Evolutionary conservation across 2,888 invertebrate species (phyloP).

Genomic region (Tetragonula carbonaria): DNA sequence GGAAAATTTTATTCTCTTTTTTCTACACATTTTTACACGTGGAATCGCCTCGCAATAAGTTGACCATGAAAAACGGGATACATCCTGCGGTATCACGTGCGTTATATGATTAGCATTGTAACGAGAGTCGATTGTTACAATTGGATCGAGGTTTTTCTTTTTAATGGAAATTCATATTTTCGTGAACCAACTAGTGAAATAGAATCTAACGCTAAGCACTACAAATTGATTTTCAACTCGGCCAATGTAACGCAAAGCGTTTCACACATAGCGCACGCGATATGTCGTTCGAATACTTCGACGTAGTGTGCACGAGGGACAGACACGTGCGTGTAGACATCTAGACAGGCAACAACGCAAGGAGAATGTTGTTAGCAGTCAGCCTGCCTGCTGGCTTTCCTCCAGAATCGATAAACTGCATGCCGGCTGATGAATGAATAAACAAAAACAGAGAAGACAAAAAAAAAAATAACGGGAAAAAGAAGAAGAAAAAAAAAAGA

Average conservation of each 20-base stretch:
- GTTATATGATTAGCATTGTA: too few species aligned
- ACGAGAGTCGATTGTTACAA: too few species aligned
- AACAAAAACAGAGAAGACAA: constrained; percentile 49
- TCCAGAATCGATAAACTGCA: constrained; percentile 71
- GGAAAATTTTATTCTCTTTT: too few species aligned
- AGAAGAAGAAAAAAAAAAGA: background rate
- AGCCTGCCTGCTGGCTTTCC: constrained; percentile 56
- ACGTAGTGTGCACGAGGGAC: background rate
- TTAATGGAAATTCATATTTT: too few species aligned
- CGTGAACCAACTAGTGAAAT: too few species aligned
- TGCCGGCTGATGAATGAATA: constrained; percentile 64
- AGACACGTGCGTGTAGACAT: background rate
- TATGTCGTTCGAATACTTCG: background rate
- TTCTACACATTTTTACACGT: too few species aligned
- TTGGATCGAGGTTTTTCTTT: too few species aligned
- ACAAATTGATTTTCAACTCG: background rate
- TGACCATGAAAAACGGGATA: too few species aligned
- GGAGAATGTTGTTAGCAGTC: constrained; percentile 55
- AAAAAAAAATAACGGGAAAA: background rate
- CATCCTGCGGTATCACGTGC: too few species aligned
- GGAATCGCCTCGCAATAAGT: too few species aligned
- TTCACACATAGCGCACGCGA: too few species aligned
- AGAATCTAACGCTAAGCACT: too few species aligned
- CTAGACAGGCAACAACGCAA: background rate
- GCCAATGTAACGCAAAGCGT: background rate